Evolutionary conservation across 2,113 vertebrate species (phyloP).

Genomic region (Hucho hucho): DNA sequence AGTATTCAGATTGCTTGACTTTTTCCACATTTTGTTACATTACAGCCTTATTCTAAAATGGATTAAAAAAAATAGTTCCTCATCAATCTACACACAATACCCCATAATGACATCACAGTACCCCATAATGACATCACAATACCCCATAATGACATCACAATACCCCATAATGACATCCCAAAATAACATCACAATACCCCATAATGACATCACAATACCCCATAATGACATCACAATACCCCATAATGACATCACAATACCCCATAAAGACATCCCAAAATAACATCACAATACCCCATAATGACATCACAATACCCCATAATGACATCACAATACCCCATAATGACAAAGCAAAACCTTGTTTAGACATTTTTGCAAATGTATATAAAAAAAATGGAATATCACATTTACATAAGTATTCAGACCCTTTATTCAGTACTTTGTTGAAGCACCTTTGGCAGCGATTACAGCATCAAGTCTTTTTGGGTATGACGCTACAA

Average conservation of each 20-base stretch:
- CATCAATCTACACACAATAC: not conserved
- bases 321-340: too few species aligned
- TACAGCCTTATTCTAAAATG: too few species aligned
- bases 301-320: not conserved
- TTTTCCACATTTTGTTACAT: too few species aligned
- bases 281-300: not conserved
- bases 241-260: not conserved
- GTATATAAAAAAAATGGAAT: not conserved
- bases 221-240: not conserved
- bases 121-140: not conserved
- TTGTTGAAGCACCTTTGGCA: too few species aligned
- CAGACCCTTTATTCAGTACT: too few species aligned
- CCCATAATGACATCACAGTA: not conserved
- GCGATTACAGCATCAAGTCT: too few species aligned
- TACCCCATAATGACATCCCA: too few species aligned
- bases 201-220: not conserved
- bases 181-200: too few species aligned
- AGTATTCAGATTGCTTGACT: too few species aligned
- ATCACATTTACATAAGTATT: slow-evolving; percentile 12
- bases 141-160: not conserved
- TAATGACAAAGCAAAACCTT: not conserved
- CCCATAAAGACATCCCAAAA: too few species aligned
- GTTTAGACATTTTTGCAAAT: too few species aligned
- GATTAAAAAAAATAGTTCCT: not conserved
- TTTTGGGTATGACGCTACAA: too few species aligned